phyloP scores from a whole-genome alignment of 2,113 vertebrate genomes.

The Rhinopomastus cyanomelas region DNA sequence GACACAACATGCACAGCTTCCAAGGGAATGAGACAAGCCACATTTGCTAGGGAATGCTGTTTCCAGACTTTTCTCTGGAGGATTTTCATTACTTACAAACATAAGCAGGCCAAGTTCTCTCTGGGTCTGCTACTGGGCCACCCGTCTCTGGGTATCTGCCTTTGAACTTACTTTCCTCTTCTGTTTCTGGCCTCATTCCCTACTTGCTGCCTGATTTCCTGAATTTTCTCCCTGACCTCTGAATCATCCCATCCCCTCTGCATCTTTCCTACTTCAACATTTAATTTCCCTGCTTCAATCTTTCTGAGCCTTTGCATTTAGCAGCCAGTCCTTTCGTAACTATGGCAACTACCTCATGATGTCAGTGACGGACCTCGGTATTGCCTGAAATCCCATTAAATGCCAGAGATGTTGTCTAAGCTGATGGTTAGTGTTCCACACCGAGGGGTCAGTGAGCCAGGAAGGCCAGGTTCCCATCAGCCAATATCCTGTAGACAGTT shows the following conservation, averaged over 20 bases:
- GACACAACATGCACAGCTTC: neutral
- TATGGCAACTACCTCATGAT: conserved; percentile 32
- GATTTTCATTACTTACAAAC: neutral
- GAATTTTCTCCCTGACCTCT: neutral
- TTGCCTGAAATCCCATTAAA: conserved; percentile 17
- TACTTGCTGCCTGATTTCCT: neutral
- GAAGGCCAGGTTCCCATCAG: neutral
- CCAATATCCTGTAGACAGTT: neutral
- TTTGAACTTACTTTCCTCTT: neutral
- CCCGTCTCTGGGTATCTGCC: neutral
- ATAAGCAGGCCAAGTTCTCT: neutral
- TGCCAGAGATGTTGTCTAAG: neutral
- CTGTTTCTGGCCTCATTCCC: conserved; percentile 3
- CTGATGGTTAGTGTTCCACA: neutral
- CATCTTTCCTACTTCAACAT: neutral
- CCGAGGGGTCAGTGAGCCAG: neutral
- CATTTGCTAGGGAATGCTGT: neutral
- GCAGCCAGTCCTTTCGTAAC: conserved; percentile 47
- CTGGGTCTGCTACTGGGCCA: neutral
- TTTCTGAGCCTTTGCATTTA: conserved; percentile 15
- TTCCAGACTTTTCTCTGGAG: conserved; percentile 7
- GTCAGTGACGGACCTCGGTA: conserved; percentile 35
- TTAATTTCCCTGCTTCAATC: conserved; percentile 3
- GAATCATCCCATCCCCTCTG: neutral
- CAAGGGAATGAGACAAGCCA: neutral